Percentiles rank a stretch among this genome's conserved stretches.
phyloP scores from a whole-genome alignment of 2,797 vertebrate genomes.

The Urosaurus nigricauda region DNA sequence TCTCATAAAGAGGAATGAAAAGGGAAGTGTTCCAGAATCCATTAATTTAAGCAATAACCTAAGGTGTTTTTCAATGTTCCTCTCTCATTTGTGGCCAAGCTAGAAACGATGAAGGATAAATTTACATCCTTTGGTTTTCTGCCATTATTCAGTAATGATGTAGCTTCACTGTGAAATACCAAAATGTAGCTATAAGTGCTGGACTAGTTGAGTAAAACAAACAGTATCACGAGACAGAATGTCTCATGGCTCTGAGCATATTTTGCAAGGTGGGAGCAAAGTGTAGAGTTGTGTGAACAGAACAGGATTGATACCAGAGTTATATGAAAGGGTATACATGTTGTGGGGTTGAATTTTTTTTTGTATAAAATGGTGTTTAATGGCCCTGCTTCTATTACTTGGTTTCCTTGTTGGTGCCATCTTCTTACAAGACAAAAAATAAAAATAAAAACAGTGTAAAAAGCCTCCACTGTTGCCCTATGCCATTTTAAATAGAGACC shows the following conservation, averaged over 20 bases:
- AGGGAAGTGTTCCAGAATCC: constrained; percentile 33
- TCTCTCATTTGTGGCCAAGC: constrained; percentile 47
- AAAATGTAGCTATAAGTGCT: constrained; percentile 51
- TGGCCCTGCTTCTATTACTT: neutral
- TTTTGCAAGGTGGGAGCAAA: constrained; percentile 46
- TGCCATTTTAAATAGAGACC: no score
- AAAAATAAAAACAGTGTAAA: neutral
- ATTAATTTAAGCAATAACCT: constrained; percentile 40
- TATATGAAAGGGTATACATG: neutral
- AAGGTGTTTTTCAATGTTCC: constrained; percentile 41
- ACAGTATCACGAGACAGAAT: constrained; percentile 49
- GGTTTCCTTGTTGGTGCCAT: neutral
- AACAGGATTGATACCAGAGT: neutral
- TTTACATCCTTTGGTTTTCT: constrained; percentile 52
- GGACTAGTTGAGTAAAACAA: constrained; percentile 59
- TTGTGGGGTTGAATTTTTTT: neutral
- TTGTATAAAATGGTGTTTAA: neutral
- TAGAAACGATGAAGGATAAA: constrained; percentile 61
- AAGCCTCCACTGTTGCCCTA: no score
- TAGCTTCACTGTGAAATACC: constrained; percentile 65
- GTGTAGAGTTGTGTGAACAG: neutral
- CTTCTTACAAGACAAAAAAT: neutral
- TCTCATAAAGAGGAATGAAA: constrained; percentile 37
- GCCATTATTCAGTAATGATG: constrained; percentile 60
- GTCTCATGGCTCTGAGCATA: constrained; percentile 58